Base-by-base conservation (phyloP, 1,140 invertebrate genomes). In the Goniozus legneri region DNA sequence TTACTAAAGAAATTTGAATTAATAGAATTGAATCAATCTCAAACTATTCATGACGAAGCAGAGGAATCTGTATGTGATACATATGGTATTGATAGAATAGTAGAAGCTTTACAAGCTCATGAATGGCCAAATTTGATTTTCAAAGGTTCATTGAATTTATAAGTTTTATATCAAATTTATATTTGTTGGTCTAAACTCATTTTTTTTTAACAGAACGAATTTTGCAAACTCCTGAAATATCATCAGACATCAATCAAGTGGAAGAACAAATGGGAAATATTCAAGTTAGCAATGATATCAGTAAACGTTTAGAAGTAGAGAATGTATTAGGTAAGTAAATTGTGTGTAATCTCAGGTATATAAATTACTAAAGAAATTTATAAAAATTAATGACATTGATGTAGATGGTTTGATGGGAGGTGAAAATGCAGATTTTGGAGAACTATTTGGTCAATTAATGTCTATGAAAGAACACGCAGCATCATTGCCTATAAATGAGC, bases 31-130 rank as follows among this genome's bases (percentile, higher is more conserved):
- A 76, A 84, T 56, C 79, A 81, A 20, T 71, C 75, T 53, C 77
- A 75, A 58, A 77, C 78, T 45, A 75, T 80, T 34, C 75, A 80
- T 65, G 81, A 83, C 60, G 84, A 82, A 55, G 24, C 4, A 4
- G 4, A 27, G 4, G 24, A 27, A 6, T 27, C 10, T 6, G 24
- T 6, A 27, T 27, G 24, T 10, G 10, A 27, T 27, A 27, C 4
- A 27, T 79, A 79, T 58, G 87, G 88, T 16, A 80, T 86, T 12
- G 79, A 83, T 10, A 79, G 88, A 71, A 79, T 91, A n/a, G 75
- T 84, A 15, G 85, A 89, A 77, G 86, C 85, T 51, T 68, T 91
- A 19, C 80, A 89, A 68, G 84, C 87, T 47, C 84, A 90, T 66
- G 79, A 80, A 30, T 91, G 89, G 89, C 80, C 87, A 34, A 88